These are phyloP conservation scores for Fregetta grallaria DNA, from an alignment of 2,113 vertebrate species.

Conservation along the genomic window DNA sequence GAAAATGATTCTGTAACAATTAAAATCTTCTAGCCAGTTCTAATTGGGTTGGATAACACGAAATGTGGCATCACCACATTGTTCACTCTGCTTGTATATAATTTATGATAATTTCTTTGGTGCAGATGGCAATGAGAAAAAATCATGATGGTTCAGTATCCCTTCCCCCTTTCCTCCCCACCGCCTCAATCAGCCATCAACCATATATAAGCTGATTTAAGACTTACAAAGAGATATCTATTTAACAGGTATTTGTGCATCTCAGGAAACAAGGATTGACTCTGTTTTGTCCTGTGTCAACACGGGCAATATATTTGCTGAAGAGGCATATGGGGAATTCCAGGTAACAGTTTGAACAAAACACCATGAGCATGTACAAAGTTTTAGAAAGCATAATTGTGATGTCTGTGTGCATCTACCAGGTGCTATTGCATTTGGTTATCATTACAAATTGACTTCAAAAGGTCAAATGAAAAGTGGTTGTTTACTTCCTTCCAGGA, in stretches of 20 bases:
- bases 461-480: not conserved
- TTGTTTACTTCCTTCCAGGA: not conserved
- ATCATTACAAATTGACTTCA: not conserved
- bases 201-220: not conserved
- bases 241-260: not conserved
- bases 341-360: not conserved
- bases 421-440: not conserved
- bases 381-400: not conserved
- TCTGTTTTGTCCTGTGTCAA: not conserved
- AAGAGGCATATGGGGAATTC: not conserved
- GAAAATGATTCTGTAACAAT: not conserved
- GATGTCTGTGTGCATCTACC: not conserved
- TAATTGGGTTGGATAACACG: not conserved
- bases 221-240: not conserved
- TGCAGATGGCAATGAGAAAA: not conserved
- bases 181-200: not conserved
- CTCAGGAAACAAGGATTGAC: not conserved
- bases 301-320: not conserved
- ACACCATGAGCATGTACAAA: not conserved
- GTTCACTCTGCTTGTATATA: not conserved
- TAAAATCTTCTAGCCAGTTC: not conserved
- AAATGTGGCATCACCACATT: not conserved
- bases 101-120: not conserved
- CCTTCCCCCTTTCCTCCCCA: not conserved
- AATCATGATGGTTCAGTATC: not conserved